These are phyloP conservation scores for Hemithea aestivaria DNA, from an alignment of 2,888 invertebrate species.

Conservation along the genomic window DNA sequence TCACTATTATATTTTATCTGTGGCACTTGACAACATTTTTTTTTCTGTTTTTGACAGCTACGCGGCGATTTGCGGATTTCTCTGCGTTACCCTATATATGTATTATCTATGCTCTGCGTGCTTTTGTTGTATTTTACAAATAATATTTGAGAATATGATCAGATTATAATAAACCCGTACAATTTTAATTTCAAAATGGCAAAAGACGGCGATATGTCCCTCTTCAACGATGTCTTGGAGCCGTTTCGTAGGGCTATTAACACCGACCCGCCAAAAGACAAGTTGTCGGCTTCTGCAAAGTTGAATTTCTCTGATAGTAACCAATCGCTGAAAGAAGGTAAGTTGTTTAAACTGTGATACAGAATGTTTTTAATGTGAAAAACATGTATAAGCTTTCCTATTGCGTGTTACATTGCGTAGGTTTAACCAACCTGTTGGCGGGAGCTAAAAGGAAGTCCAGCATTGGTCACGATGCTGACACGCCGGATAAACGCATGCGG, in stretches of 20 bases:
- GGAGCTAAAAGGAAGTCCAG: conserved; percentile 67
- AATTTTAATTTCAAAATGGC: conserved; percentile 46
- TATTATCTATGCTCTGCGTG: no score
- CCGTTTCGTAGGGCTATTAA: conserved; percentile 72
- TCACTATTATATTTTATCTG: no score
- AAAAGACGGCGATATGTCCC: conserved; percentile 68
- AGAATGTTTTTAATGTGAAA: neutral
- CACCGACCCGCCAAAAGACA: conserved; percentile 69
- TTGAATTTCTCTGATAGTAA: conserved; percentile 72
- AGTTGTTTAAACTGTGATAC: neutral
- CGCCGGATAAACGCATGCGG: conserved; percentile 62
- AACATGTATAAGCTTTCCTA: neutral
- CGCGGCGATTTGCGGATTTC: no score
- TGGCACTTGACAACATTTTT: no score
- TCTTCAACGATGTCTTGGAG: conserved; percentile 67
- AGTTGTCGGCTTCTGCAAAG: conserved; percentile 62
- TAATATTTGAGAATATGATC: neutral
- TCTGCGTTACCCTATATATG: no score
- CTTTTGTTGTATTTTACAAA: neutral
- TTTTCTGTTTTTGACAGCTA: no score
- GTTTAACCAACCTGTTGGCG: conserved; percentile 51
- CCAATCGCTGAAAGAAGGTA: conserved; percentile 67
- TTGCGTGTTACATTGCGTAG: conserved; percentile 28
- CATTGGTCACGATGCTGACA: conserved; percentile 42
- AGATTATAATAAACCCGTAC: neutral